Evolutionary conservation across 2,797 vertebrate genomes (phyloP).

Genomic region (Thunnus albacares): DNA sequence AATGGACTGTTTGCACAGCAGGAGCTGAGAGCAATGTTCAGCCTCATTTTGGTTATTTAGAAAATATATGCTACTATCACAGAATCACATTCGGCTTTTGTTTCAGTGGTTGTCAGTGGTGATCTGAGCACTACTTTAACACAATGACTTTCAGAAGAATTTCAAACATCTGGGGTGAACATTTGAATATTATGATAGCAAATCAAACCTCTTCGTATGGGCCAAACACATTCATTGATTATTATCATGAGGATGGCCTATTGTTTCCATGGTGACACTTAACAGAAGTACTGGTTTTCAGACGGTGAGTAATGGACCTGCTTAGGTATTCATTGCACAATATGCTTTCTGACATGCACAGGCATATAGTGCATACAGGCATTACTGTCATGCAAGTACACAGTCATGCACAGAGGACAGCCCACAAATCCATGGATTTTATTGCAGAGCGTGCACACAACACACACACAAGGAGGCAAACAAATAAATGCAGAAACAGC

Average conservation of each 20-base stretch:
- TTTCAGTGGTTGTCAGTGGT: not conserved
- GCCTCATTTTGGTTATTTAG: not conserved
- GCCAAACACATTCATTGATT: slow-evolving; percentile 30
- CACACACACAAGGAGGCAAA: not conserved
- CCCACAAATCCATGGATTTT: slow-evolving; percentile 23
- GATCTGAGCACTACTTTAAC: not conserved
- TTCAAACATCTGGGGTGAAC: slow-evolving; percentile 3
- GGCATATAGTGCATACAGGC: slow-evolving; percentile 4
- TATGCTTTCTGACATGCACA: slow-evolving; percentile 3
- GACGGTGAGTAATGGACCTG: slow-evolving; percentile 50
- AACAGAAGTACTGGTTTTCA: slow-evolving; percentile 41
- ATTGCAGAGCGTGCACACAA: not conserved
- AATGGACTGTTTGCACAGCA: not conserved
- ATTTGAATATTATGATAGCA: slow-evolving; percentile 18
- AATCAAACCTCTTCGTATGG: slow-evolving; percentile 14
- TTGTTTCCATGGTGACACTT: slow-evolving; percentile 64
- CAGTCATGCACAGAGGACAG: not conserved
- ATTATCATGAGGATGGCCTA: slow-evolving; percentile 17
- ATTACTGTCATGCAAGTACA: slow-evolving; percentile 17
- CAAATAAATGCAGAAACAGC: not conserved
- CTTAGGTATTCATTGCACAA: slow-evolving; percentile 41
- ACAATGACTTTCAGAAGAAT: slow-evolving; percentile 11
- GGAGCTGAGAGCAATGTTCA: not conserved
- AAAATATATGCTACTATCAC: not conserved
- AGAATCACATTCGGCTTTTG: not conserved